Conservation (phyloP, 1,140 invertebrate species). For the Paraescarpia echinospica region DNA sequence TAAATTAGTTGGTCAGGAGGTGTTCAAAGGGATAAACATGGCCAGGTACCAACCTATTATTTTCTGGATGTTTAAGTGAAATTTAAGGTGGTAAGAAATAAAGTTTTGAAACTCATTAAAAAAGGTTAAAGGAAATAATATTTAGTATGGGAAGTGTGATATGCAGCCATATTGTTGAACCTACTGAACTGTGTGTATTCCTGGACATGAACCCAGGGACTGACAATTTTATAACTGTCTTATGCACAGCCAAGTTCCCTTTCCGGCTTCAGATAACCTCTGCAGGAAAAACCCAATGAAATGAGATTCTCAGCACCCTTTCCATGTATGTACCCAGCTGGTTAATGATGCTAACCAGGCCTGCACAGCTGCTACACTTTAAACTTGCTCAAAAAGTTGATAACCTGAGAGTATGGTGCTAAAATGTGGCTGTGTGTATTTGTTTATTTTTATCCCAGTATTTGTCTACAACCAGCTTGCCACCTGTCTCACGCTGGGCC, state of each 20-base stretch:
- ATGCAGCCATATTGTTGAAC: neutral
- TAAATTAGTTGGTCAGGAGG: neutral
- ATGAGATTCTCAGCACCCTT: neutral
- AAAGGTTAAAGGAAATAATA: too few relatives aligned
- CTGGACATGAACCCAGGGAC: neutral
- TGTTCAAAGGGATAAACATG: neutral
- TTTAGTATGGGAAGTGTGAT: neutral
- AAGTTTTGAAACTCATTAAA: too few relatives aligned
- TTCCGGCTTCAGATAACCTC: neutral
- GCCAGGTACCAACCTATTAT: neutral
- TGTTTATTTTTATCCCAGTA: neutral
- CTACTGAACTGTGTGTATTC: neutral
- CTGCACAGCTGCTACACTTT: neutral
- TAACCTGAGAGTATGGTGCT: neutral
- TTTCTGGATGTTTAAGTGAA: too few relatives aligned
- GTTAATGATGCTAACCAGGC: neutral
- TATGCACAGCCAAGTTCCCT: neutral
- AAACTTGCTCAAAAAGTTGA: neutral
- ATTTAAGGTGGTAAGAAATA: too few relatives aligned
- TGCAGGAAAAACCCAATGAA: constrained; percentile 1
- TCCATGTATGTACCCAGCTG: neutral
- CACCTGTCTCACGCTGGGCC: neutral
- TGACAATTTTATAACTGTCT: neutral
- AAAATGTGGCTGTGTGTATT: neutral
- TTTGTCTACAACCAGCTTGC: neutral